phyloP scores from a whole-genome alignment of 2,113 vertebrate genomes.

The Malurus cyaneus region DNA sequence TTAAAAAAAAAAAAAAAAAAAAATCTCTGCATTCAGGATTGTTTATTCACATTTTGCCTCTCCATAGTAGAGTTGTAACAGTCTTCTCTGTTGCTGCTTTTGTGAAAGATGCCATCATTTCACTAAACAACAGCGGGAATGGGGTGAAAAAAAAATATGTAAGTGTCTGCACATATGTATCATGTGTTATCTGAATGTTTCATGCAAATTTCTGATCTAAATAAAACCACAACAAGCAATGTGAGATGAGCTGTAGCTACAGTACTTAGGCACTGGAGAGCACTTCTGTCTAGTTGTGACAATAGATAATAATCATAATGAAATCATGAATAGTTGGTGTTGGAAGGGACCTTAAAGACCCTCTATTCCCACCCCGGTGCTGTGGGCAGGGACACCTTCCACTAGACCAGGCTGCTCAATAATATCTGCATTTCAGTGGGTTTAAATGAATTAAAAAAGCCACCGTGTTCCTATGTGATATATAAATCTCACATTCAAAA shows the following conservation, averaged over 20 bases:
- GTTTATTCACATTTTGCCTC: not conserved
- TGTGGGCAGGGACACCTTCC: rapidly evolving
- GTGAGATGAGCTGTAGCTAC: not conserved
- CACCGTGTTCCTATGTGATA: not conserved
- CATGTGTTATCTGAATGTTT: not conserved
- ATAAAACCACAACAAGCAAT: not conserved
- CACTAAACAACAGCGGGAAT: not conserved
- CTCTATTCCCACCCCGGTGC: not conserved
- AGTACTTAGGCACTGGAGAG: not conserved
- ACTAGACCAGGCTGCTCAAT: not conserved
- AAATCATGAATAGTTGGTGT: not conserved
- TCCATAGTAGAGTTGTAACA: not conserved
- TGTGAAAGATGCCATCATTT: not conserved
- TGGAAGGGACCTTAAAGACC: not conserved
- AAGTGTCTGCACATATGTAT: not conserved
- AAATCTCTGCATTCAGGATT: not conserved
- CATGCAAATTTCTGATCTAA: not conserved
- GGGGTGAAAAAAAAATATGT: not conserved
- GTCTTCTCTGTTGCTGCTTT: not conserved
- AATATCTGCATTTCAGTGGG: not conserved
- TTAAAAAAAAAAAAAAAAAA: not conserved
- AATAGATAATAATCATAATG: not conserved
- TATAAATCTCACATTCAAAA: too few relatives aligned
- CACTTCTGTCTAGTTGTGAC: not conserved
- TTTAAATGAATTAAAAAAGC: not conserved